Evolutionary conservation across 2,888 invertebrate genomes (phyloP), one percentile per base, ranked within the genome.

Genomic region (Bhutanitis thaidina): DNA sequence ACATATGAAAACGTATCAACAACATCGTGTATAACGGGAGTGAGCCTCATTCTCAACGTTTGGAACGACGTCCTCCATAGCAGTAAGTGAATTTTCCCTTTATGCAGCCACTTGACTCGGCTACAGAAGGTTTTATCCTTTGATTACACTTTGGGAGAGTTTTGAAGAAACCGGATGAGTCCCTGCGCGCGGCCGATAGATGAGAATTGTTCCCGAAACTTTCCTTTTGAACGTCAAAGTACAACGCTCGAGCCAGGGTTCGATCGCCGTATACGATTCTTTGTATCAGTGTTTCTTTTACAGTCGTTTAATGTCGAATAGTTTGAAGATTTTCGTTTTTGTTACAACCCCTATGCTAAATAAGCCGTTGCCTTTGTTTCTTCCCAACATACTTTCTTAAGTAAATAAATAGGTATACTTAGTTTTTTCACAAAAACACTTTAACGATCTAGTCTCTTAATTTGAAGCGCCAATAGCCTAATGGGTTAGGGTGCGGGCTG

Each of bases 81-180:
- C 59, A 73, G 83, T 85, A 85, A 86, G 83, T 86, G 85, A 86
- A 86, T 86, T 82, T 80, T 76, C 71, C 74, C 79, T 79, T 77
- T 77, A 81, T 78, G 75, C 77, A 75, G 73, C 77, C 76, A 80
- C 81, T 83, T 76, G 77, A 73, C 76, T 81, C 64, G 54, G 69
- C 68, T 74, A 65, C 77, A 75, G 72, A 74, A 77, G 78, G 78
- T 74, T 76, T 74, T 80, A 76, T 77, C 77, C 77, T 80, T 77
- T 81, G 80, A 85, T 83, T 85, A 78, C 80, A 73, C 71, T 77
- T 72, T 54, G 60, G 66, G 65, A 66, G 70, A 61, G 69, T 66
- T 69, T 59, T 61, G 62, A 63, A 63, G 64, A 65, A 67, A 67
- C 67, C 61, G 63, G 65, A 75, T 69, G 69, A 65, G 69, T 56